Conservation (phyloP, 2,888 invertebrate species). For the Lordiphosa andalusiaca region DNA sequence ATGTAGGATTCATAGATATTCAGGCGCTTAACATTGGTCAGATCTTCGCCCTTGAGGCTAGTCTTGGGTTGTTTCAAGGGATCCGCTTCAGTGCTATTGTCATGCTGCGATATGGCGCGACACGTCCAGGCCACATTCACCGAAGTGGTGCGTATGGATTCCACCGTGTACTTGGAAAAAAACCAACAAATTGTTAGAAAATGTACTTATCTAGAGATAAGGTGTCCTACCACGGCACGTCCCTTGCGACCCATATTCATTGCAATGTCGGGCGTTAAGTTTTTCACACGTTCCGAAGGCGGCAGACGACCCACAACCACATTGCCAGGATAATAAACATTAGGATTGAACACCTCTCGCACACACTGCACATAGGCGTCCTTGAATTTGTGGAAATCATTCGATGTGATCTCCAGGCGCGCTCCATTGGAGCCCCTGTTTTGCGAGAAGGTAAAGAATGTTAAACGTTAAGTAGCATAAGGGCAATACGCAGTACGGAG, state of each 20-base stretch:
- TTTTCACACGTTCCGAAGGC: slow-evolving; percentile 88
- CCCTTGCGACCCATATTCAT: slow-evolving; percentile 85
- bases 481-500: too few relatives aligned
- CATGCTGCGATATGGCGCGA: slow-evolving; percentile 83
- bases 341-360: slow-evolving; percentile 80
- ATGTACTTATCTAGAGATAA: too few relatives aligned
- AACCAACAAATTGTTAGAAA: not conserved
- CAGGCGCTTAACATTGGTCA: slow-evolving; percentile 89
- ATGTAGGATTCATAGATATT: slow-evolving; percentile 94
- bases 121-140: slow-evolving; percentile 95
- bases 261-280: slow-evolving; percentile 89
- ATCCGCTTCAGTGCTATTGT: slow-evolving; percentile 80
- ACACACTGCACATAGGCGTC: slow-evolving; percentile 87
- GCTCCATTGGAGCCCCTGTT: slow-evolving; percentile 80
- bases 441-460: not conserved
- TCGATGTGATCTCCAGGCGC: slow-evolving; percentile 81
- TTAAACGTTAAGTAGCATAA: not conserved
- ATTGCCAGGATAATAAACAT: slow-evolving; percentile 87
- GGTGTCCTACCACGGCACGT: slow-evolving; percentile 78
- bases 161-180: slow-evolving; percentile 86
- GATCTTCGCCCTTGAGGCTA: slow-evolving; percentile 87
- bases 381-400: slow-evolving; percentile 86
- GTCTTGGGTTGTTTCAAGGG: slow-evolving; percentile 85
- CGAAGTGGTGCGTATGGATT: slow-evolving; percentile 89
- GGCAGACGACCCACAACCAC: slow-evolving; percentile 87